Evolutionary conservation across 2,888 invertebrate species (phyloP), one percentile per base, ranked within the genome.

Genomic region (Microctonus hyperodae): DNA sequence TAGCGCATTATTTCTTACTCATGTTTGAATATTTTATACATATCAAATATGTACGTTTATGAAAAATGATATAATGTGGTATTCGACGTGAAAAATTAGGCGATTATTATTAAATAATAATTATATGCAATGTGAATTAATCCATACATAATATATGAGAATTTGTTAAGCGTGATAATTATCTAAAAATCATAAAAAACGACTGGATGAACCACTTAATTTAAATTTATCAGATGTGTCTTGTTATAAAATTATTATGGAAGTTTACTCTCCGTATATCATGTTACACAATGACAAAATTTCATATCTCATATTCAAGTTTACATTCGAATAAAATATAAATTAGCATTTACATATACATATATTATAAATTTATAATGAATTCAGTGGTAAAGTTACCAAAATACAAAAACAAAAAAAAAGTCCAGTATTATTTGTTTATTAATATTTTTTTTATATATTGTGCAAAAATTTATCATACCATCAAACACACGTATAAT

Each of bases 401-500:
- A 9, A 44, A 16, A 16, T 16, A 7, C 16, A 1, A 7, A 44
- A 16, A 16, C 16, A 4, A 44, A n/a, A n/a, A n/a, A n/a, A 1
- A 6, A 16, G 16, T 44, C 16, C 44, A n/a, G 44, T 44, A 44
- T 44, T 44, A 44, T 44, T n/a, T 6, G 62, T 35, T 58, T 40
- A 20, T 48, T 59, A n/a, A 13, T 23, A 44, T 55, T 28, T 25
- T 10, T 53, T 33, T 44, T 16, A 37, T 62, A 35, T 64, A 33
- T 11, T 22, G 53, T 53, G 37, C 22, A 65, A 48, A 48, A 16
- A 16, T 2, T 60, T 37, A 50, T 40, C 31, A 60, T 64, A 61
- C 48, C 53, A 62, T 62, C 20, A 23, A 61, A 65, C 33, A 62
- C 56, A 35, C 35, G 33, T 57, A 66, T 62, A 64, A 50, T 57